These are phyloP conservation scores for Aramus guarauna DNA, from an alignment of 2,113 vertebrate genomes.

Conservation along the genomic window DNA sequence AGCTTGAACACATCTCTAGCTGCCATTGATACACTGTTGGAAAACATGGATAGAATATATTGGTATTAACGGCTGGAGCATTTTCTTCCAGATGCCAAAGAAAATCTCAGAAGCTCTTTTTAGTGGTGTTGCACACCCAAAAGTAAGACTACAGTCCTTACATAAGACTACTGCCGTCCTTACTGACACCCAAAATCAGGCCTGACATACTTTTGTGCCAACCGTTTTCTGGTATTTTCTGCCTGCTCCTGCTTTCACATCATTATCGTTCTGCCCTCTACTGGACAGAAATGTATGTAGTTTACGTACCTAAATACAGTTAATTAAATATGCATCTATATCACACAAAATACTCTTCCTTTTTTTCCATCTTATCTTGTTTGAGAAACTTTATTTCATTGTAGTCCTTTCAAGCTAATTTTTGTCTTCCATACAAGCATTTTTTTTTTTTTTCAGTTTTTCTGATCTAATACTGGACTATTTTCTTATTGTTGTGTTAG, in stretches of 20 bases:
- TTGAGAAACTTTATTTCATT: background rate
- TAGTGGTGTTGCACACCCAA: background rate
- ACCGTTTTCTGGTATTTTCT: fast-evolving
- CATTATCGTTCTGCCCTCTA: background rate
- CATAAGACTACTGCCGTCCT: background rate
- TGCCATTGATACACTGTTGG: background rate
- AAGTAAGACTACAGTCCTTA: background rate
- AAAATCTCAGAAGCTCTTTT: background rate
- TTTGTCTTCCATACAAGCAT: background rate
- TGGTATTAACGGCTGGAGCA: background rate
- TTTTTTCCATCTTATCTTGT: background rate
- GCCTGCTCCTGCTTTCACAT: fast-evolving
- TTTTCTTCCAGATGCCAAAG: background rate
- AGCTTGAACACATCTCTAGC: background rate
- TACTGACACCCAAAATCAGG: fast-evolving
- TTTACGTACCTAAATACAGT: background rate
- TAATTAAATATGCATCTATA: background rate
- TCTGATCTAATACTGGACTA: background rate
- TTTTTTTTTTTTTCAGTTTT: background rate
- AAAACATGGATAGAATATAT: background rate
- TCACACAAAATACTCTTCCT: background rate
- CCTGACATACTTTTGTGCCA: fast-evolving
- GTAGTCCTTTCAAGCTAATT: background rate
- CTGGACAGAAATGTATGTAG: background rate
- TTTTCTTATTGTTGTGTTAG: background rate